Evolutionary conservation across 2,888 invertebrate genomes (phyloP).

Genomic region (Liopterus haemorrhoidalis): DNA sequence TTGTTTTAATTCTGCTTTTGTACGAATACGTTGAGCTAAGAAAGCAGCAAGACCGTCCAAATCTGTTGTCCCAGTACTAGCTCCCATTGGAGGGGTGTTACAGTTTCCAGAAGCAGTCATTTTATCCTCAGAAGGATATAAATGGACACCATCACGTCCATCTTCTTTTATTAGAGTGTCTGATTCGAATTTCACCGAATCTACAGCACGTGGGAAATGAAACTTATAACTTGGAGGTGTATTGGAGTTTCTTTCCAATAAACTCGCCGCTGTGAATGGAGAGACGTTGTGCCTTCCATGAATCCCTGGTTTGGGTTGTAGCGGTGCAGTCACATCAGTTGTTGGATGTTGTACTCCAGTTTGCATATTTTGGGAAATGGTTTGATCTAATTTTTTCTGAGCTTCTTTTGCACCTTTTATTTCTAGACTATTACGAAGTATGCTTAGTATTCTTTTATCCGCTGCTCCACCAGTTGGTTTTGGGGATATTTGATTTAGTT

Average conservation of each 20-base stretch:
- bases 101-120: slow-evolving; percentile 34
- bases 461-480: slow-evolving; percentile 48
- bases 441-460: slow-evolving; percentile 65
- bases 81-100: slow-evolving; percentile 20
- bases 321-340: slow-evolving; percentile 43
- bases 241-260: slow-evolving; percentile 47
- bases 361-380: slow-evolving; percentile 33
- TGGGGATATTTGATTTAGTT: slow-evolving; percentile 30
- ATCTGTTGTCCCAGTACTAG: slow-evolving; percentile 36
- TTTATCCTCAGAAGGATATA: slow-evolving; percentile 32
- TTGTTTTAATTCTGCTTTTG: slow-evolving; percentile 77
- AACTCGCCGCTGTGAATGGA: slow-evolving; percentile 52
- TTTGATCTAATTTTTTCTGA: slow-evolving; percentile 47
- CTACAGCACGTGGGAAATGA: slow-evolving; percentile 63
- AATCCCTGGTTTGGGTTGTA: slow-evolving; percentile 47
- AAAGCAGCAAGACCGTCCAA: slow-evolving; percentile 56
- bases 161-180: slow-evolving; percentile 39
- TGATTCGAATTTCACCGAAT: slow-evolving; percentile 55
- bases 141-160: slow-evolving; percentile 25
- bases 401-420: slow-evolving; percentile 55
- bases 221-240: slow-evolving; percentile 54
- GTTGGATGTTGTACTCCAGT: slow-evolving; percentile 43
- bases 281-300: slow-evolving; percentile 51
- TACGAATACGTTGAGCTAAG: slow-evolving; percentile 68
- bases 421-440: slow-evolving; percentile 66